Percentiles rank a stretch among this genome's conserved stretches.
These are phyloP conservation scores for Thereuonema tuberculata DNA, from an alignment of 1,140 invertebrate genomes.

Conservation along the genomic window DNA sequence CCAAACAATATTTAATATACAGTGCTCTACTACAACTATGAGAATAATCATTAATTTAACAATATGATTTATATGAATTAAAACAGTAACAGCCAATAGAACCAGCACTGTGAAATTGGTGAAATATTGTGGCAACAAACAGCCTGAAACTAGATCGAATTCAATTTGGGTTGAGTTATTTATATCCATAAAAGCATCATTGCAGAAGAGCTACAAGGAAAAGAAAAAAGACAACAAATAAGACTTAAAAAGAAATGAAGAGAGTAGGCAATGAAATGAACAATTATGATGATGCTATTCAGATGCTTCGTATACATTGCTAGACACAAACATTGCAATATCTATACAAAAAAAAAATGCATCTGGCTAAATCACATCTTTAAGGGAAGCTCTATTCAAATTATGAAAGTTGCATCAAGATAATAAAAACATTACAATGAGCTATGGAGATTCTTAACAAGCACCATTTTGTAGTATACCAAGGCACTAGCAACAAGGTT, in stretches of 20 bases:
- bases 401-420: too few relatives aligned
- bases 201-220: conserved; percentile 8
- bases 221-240: too few relatives aligned
- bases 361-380: too few relatives aligned
- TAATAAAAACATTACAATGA: too few relatives aligned
- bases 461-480: too few relatives aligned
- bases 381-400: too few relatives aligned
- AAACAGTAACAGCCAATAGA: conserved; percentile 51
- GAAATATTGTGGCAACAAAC: conserved; percentile 58
- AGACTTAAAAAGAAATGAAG: conserved; percentile 10
- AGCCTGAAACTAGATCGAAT: conserved; percentile 20
- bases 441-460: too few relatives aligned
- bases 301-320: too few relatives aligned
- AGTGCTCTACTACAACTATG: conserved; percentile 43
- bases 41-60: conserved; percentile 49
- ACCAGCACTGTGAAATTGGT: conserved; percentile 53
- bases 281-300: too few relatives aligned
- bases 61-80: conserved; percentile 55
- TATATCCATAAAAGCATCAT: conserved; percentile 13
- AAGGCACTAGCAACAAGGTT: too few relatives aligned
- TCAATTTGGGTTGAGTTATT: not conserved
- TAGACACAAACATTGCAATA: too few relatives aligned
- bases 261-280: not conserved
- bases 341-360: too few relatives aligned
- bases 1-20: conserved; percentile 44